These are phyloP conservation scores for Rhegmatorhina hoffmannsi DNA, from an alignment of 2,113 vertebrate genomes.

Conservation along the genomic window DNA sequence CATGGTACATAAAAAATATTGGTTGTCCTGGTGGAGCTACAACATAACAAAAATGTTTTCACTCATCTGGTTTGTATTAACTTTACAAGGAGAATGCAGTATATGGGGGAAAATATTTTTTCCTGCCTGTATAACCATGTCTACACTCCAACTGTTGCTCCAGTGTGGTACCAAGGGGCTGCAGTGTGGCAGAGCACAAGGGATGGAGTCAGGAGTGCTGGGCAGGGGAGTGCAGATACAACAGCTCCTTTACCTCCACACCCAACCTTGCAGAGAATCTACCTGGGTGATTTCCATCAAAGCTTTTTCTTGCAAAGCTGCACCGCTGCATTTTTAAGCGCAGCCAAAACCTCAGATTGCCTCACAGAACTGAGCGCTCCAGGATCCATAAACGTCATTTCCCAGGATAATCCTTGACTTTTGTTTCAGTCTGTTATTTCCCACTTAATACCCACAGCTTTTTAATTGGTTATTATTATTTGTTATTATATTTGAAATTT, in stretches of 20 bases:
- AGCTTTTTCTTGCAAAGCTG: not conserved
- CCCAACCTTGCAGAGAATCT: not conserved
- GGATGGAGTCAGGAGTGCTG: not conserved
- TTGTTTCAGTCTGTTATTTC: conserved; percentile 50
- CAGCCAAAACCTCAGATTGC: conserved; percentile 44
- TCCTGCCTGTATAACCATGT: not conserved
- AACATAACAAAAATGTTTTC: not conserved
- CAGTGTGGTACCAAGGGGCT: fast-evolving
- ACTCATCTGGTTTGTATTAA: conserved; percentile 33
- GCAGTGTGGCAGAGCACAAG: not conserved
- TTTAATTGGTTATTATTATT: conserved; percentile 60
- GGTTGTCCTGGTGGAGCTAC: not conserved
- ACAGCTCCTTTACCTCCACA: not conserved
- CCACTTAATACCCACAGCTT: conserved; percentile 48
- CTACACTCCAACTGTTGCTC: not conserved
- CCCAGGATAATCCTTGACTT: conserved; percentile 48
- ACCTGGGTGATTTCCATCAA: not conserved
- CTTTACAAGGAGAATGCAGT: conserved; percentile 2
- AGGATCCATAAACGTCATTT: conserved; percentile 40
- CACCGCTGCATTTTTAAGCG: not conserved
- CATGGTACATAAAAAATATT: not conserved
- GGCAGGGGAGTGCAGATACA: not conserved
- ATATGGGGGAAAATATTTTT: not conserved
- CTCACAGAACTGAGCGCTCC: conserved; percentile 10
- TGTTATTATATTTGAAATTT: conserved; percentile 44